A percentile compares a stretch with the other conserved stretches of the same genome.
Evolutionary conservation across 2,888 invertebrate species (phyloP).

Genomic region (Lithophane socia): DNA sequence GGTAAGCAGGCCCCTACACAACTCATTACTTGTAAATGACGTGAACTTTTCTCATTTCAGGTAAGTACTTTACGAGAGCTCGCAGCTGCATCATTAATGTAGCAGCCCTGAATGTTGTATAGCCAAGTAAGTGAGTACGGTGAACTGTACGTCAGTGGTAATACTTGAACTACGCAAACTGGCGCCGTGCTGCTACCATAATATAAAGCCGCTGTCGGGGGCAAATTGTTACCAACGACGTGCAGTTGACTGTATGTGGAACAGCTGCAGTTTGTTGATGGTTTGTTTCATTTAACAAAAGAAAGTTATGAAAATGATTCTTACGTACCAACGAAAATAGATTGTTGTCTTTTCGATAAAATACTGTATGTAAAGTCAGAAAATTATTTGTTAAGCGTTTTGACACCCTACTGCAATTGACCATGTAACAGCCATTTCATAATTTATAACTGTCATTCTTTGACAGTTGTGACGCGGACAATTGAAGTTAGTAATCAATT

Average conservation of each 20-base stretch:
- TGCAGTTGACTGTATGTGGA: background rate
- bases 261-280: background rate
- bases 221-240: background rate
- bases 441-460: too few species aligned
- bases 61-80: conserved; percentile 60
- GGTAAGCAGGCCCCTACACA: conserved; percentile 32
- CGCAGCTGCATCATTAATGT: conserved; percentile 52
- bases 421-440: background rate
- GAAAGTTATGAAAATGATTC: background rate
- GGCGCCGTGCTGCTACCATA: background rate
- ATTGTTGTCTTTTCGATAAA: too few species aligned
- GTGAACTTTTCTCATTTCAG: conserved; percentile 69
- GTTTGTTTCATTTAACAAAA: background rate
- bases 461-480: background rate
- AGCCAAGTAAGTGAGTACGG: conserved; percentile 41
- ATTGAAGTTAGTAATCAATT: background rate
- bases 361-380: background rate
- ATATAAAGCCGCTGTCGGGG: background rate
- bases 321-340: background rate
- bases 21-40: conserved; percentile 42
- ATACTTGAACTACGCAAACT: background rate
- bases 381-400: background rate
- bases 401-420: background rate
- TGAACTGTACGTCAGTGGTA: background rate
- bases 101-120: conserved; percentile 8